Evolutionary conservation across 1,140 invertebrate species (phyloP), one percentile per base, ranked within the genome.

Genomic region (Rhagoletis pomonella): DNA sequence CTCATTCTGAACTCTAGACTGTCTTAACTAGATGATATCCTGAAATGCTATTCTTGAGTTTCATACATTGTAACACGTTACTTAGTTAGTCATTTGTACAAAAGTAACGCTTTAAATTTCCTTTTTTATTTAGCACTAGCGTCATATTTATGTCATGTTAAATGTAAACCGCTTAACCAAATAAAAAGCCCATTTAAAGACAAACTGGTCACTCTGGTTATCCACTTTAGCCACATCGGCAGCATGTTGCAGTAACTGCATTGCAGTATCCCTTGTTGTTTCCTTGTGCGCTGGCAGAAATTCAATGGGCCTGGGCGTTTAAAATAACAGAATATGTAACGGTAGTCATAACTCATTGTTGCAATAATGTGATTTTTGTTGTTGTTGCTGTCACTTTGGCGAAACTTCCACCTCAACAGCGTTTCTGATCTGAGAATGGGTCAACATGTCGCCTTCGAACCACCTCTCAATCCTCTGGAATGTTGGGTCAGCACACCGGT

Each of bases 271-370:
- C 14, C n/a, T 42, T 81, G 5, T 55, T 81, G 7, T 4, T 42
- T 3, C 42, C 7, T 55, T 81, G 29, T 81, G n/a, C 44, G 9
- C 50, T 67, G 1, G 7, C 19, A 7, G 44, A n/a, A 17, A 17
- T 12, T 1, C 69, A 73, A 47, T 73, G 29, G 39, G 39, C 39
- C 3, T 44, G 10, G 10, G 12, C 44, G 4, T 9, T 47, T 67
- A 19, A 29, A 44, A 44, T 73, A 73, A 73, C 39, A 10, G 67
- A 17, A 10, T 6, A 73, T 73, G 39, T 44, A 73, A 47, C 67
- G 42, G 6, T 17, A 44, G 67, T 73, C 67, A 73, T 73, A 73
- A 14, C 67, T 73, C 67, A 73, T 73, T 62, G 60, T 4, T 39
- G 50, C 5, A 10, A 55, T 10, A 55, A 10, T 55, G 50, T 55